Evolutionary conservation across 2,113 vertebrate genomes (phyloP).

Genomic region (Euleptes europaea): DNA sequence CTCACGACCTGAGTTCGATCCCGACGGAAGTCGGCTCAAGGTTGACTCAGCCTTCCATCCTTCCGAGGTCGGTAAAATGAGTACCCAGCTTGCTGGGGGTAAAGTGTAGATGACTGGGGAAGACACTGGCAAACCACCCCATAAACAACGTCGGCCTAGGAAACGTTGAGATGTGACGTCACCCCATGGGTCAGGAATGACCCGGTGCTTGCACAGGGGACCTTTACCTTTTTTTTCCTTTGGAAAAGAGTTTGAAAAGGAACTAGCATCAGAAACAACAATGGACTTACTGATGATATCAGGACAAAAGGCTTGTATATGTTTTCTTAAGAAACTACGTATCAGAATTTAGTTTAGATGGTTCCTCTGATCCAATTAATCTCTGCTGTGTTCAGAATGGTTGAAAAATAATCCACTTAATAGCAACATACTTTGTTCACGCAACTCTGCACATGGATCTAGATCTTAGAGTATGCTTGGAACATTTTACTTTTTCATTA

Average conservation of each 20-base stretch:
- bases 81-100: no score
- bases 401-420: conserved; percentile 16
- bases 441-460: not conserved
- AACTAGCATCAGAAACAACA: conserved; percentile 29
- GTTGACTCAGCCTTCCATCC: no score
- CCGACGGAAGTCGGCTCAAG: no score
- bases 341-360: not conserved
- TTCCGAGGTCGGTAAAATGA: no score
- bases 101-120: no score
- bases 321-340: not conserved
- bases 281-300: not conserved
- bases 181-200: no score
- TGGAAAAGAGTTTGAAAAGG: not conserved
- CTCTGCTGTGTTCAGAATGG: conserved; percentile 16
- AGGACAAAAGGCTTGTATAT: conserved; percentile 28
- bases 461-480: not conserved
- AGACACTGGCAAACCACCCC: no score
- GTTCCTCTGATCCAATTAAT: conserved; percentile 8
- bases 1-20: no score
- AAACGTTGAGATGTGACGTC: no score
- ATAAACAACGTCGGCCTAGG: no score
- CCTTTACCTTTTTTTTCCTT: no score
- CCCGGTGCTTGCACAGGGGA: no score
- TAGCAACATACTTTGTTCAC: conserved; percentile 19
- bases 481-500: not conserved